A percentile compares a stretch with the other conserved stretches of the same genome.
Conservation (phyloP, 2,888 invertebrate species). For the Apomyelois bistriatella region DNA sequence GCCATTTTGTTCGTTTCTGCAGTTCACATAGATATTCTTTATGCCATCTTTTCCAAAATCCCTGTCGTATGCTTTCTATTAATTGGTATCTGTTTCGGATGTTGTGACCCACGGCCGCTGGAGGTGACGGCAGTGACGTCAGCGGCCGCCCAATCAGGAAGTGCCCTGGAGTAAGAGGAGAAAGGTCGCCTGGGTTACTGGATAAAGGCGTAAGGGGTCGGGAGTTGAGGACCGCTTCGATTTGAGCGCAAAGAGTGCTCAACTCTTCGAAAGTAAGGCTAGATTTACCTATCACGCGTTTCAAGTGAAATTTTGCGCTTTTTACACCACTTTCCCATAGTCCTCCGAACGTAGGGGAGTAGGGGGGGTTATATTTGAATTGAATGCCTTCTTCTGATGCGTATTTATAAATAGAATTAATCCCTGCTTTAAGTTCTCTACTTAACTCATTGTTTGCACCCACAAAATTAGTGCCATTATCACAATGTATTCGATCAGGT, state of each 20-base stretch:
- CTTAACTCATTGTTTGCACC: not conserved
- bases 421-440: not conserved
- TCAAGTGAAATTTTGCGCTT: not conserved
- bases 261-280: too few relatives aligned
- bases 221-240: conserved; percentile 19
- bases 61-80: not conserved
- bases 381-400: conserved; percentile 15
- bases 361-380: not conserved
- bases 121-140: conserved; percentile 13
- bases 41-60: conserved; percentile 9
- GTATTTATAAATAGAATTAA: conserved; percentile 8
- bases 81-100: not conserved
- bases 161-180: conserved; percentile 3
- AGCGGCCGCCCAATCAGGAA: conserved; percentile 18
- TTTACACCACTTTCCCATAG: not conserved
- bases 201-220: conserved; percentile 19
- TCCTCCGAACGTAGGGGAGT: not conserved
- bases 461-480: conserved; percentile 19
- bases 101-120: not conserved
- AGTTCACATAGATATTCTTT: conserved; percentile 13
- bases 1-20: conserved; percentile 20
- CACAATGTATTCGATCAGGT: conserved; percentile 12
- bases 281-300: not conserved
- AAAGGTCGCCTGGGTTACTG: conserved; percentile 14
- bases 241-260: conserved; percentile 18